Evolutionary conservation across 2,797 vertebrate genomes (phyloP), one percentile per base, ranked within the genome.

Genomic region (Hemibagrus guttatus): DNA sequence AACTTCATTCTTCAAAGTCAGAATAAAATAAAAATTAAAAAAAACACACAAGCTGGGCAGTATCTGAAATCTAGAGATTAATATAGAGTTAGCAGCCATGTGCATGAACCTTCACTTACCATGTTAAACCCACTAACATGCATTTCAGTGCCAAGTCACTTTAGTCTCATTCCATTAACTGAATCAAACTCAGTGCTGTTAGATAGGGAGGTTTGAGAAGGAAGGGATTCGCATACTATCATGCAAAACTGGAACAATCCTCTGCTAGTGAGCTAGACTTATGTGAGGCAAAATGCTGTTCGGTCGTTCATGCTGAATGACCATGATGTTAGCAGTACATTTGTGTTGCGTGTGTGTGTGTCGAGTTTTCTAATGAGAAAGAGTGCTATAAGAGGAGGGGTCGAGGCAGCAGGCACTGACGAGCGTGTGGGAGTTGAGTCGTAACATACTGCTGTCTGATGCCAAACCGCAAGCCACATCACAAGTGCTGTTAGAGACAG

Each of bases 361-460:
- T 59, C 0, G 56, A 81, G 59, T 69, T 61, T 78, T 39, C 54
- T n/a, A 39, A 23, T 31, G 71, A 69, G 42, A 81, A 39, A 46
- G 39, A 39, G 63, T 71, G 82, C 31, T 26, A 14, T 31, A 61
- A 52, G 49, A 19, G 46, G 46, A 49, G 46, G 66, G 7, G 39
- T 46, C 39, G 79, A 49, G 75, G 76, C 84, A 81, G 85, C 85
- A 82, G 69, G 68, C 78, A 52, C 35, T 26, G 78, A 74, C 16
- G 2, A 82, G 85, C 16, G 42, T 52, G 85, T 74, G 68, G 78
- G 56, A 81, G 28, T 49, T 59, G 84, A 85, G 61, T 46, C 59
- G 13, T 42, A 78, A 28, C 86, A 61, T 76, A 28, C 80, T 83
- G 61, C 17, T 6, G 26, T 68, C 46, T 59, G 39, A 87, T 31